Evolutionary conservation across 2,797 vertebrate genomes (phyloP).

Genomic region (Hypotaenidia philippensis): DNA sequence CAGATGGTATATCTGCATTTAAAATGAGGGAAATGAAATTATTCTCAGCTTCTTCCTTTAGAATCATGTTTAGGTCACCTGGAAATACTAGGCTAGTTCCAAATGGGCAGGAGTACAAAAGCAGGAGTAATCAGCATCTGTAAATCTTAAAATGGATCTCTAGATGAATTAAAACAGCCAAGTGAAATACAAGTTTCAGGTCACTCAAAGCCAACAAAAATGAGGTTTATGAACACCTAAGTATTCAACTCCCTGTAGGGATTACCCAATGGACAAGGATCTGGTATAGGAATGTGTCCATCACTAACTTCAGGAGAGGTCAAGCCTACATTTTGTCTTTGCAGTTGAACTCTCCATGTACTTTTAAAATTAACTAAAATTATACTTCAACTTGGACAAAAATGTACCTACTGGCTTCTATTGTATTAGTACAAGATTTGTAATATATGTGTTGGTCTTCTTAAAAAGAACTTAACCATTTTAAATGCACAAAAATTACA

Average conservation of each 20-base stretch:
- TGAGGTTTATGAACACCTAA: neutral
- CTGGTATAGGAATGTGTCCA: neutral
- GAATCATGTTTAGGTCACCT: neutral
- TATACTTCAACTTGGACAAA: neutral
- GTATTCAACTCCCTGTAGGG: neutral
- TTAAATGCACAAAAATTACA: neutral
- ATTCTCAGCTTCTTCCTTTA: neutral
- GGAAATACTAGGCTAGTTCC: neutral
- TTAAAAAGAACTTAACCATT: neutral
- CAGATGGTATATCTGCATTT: neutral
- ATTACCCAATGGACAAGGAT: neutral
- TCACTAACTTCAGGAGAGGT: neutral
- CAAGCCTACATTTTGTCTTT: neutral
- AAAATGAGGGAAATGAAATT: constrained; percentile 16
- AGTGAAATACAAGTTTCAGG: neutral
- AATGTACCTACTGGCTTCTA: neutral
- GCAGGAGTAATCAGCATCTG: neutral
- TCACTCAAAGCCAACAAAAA: neutral
- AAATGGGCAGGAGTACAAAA: neutral
- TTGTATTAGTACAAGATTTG: neutral
- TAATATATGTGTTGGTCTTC: neutral
- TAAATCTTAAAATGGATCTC: neutral
- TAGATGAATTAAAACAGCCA: neutral
- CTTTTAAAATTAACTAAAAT: neutral
- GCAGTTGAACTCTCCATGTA: neutral